Percentiles rank a stretch among this genome's conserved stretches.
These are phyloP conservation scores for Oeneis ivallda DNA, from an alignment of 2,888 invertebrate species.

Conservation along the genomic window DNA sequence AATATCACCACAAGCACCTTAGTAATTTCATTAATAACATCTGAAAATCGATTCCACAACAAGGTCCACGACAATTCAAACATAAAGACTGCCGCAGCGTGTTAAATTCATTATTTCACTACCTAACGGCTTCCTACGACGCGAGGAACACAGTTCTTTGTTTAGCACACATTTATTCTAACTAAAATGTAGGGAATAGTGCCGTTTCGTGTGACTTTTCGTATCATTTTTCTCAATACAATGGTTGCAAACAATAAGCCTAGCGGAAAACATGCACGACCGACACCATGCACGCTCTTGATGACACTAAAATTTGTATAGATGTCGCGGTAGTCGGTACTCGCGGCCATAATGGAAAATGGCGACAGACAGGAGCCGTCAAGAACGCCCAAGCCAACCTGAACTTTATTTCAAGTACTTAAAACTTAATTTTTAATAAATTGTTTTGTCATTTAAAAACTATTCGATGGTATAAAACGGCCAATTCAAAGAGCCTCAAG, in stretches of 20 bases:
- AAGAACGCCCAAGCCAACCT: constrained; percentile 50
- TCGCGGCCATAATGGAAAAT: constrained; percentile 73
- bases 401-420: background rate
- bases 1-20: constrained; percentile 74
- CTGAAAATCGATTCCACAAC: constrained; percentile 80
- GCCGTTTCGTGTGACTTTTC: constrained; percentile 53
- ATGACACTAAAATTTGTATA: constrained; percentile 75
- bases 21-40: constrained; percentile 80
- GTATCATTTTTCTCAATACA: constrained; percentile 68
- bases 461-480: constrained; percentile 67
- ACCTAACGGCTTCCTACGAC: constrained; percentile 51
- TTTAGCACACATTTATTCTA: constrained; percentile 44
- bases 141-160: constrained; percentile 39
- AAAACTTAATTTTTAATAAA: constrained; percentile 43
- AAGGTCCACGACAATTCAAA: constrained; percentile 75
- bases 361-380: constrained; percentile 68
- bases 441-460: constrained; percentile 45
- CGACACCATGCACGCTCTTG: constrained; percentile 61
- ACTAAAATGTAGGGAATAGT: constrained; percentile 44
- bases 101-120: constrained; percentile 76
- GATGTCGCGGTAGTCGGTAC: constrained; percentile 64
- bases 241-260: constrained; percentile 71
- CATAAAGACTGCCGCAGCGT: constrained; percentile 69
- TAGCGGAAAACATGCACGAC: constrained; percentile 51
- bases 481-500: constrained; percentile 55